A percentile compares a stretch with the other conserved stretches of the same genome.
Evolutionary conservation across 2,797 vertebrate genomes (phyloP).

Genomic region (Ctenochaetus hawaiiensis): DNA sequence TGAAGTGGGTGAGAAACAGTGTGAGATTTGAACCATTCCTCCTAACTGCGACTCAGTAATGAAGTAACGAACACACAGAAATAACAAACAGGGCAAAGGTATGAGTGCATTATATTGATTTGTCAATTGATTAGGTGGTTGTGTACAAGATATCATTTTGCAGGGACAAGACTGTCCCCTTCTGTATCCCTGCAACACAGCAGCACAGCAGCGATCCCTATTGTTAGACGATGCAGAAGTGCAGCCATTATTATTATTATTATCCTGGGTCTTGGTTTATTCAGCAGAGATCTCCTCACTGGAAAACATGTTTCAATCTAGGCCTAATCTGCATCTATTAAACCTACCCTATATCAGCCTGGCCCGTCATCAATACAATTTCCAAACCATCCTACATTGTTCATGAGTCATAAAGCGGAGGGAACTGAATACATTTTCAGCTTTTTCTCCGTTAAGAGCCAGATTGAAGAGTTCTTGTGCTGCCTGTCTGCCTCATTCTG

Average conservation of each 20-base stretch:
- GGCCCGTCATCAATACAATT: slow-evolving; percentile 49
- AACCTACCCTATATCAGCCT: slow-evolving; percentile 36
- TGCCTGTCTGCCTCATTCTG: slow-evolving; percentile 69
- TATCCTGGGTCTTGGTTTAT: slow-evolving; percentile 18
- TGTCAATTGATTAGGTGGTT: slow-evolving; percentile 67
- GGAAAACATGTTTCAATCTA: slow-evolving; percentile 21
- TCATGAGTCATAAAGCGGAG: slow-evolving; percentile 64
- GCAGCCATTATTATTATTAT: slow-evolving; percentile 36
- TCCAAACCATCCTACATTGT: slow-evolving; percentile 60
- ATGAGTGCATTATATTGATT: slow-evolving; percentile 75
- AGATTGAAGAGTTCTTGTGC: slow-evolving; percentile 78
- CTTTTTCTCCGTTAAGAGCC: slow-evolving; percentile 68
- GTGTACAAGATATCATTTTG: slow-evolving; percentile 73
- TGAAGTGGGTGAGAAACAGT: slow-evolving; percentile 28
- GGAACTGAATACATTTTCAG: slow-evolving; percentile 70
- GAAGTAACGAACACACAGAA: slow-evolving; percentile 68
- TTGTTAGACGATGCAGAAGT: slow-evolving; percentile 44
- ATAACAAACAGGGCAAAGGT: slow-evolving; percentile 70
- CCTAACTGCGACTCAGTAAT: slow-evolving; percentile 56
- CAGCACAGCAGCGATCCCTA: slow-evolving; percentile 29
- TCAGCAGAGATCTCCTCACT: slow-evolving; percentile 19
- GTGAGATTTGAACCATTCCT: slow-evolving; percentile 49
- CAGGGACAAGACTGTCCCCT: slow-evolving; percentile 57
- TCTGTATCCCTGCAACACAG: slow-evolving; percentile 45
- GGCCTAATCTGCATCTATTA: slow-evolving; percentile 48